phyloP scores from a whole-genome alignment of 2,888 invertebrate species.

The Rhingia campestris region DNA sequence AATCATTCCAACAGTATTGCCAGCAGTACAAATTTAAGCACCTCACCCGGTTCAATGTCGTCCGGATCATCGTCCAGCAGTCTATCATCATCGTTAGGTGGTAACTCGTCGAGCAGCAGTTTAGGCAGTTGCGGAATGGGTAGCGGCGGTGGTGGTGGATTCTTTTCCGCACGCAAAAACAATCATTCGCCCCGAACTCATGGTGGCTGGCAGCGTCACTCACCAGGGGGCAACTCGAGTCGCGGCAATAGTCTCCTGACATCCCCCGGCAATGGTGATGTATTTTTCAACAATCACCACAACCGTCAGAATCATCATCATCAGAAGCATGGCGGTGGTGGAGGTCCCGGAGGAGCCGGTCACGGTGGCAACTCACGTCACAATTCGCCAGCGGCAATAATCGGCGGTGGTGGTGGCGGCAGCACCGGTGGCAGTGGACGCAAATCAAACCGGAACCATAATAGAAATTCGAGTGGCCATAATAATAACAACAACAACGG shows the following conservation, averaged over 20 bases:
- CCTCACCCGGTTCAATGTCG: slow-evolving; percentile 72
- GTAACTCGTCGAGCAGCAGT: slow-evolving; percentile 75
- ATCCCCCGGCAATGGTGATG: slow-evolving; percentile 68
- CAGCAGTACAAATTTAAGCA: slow-evolving; percentile 81
- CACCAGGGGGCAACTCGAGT: slow-evolving; percentile 73
- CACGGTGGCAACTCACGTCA: slow-evolving; percentile 77
- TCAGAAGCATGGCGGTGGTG: slow-evolving; percentile 63
- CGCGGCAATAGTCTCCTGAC: slow-evolving; percentile 66
- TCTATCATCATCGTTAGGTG: slow-evolving; percentile 76
- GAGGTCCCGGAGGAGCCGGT: slow-evolving; percentile 65
- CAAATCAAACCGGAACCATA: slow-evolving; percentile 66
- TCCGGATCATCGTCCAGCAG: slow-evolving; percentile 78
- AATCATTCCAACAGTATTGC: slow-evolving; percentile 83
- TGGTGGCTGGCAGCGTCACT: slow-evolving; percentile 77
- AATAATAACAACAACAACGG: slow-evolving; percentile 75
- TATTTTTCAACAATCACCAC: slow-evolving; percentile 73
- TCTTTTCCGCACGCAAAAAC: slow-evolving; percentile 77
- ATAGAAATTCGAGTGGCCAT: slow-evolving; percentile 74
- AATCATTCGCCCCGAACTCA: slow-evolving; percentile 75
- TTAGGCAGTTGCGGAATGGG: slow-evolving; percentile 70
- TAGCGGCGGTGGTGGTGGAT: slow-evolving; percentile 75
- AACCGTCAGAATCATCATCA: slow-evolving; percentile 60
- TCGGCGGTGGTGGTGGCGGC: slow-evolving; percentile 73
- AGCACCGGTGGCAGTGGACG: slow-evolving; percentile 69
- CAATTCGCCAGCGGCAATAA: slow-evolving; percentile 79